Evolutionary conservation across 1,140 invertebrate genomes (phyloP).

Genomic region (Ctenoplectra terminalis): DNA sequence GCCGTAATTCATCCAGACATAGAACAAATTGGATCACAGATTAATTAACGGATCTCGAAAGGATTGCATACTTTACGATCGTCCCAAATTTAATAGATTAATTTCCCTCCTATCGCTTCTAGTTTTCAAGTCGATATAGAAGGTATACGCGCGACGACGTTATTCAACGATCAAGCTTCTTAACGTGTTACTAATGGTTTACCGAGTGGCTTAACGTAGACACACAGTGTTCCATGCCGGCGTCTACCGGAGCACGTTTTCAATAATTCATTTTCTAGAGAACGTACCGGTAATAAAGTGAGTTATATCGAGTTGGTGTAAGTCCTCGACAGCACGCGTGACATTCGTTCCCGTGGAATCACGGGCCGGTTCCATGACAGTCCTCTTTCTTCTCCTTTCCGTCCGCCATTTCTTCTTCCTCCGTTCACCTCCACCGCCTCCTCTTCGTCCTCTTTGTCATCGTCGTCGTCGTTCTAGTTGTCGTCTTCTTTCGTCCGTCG

Average conservation of each 20-base stretch:
- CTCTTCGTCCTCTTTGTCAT: neutral
- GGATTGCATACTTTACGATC: neutral
- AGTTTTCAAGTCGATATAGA: neutral
- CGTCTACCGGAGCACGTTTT: constrained; percentile 43
- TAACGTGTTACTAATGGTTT: constrained; percentile 34
- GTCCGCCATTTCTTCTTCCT: neutral
- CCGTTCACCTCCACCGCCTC: neutral
- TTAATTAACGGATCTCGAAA: neutral
- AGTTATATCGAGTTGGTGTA: constrained; percentile 54
- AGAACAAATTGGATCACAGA: neutral
- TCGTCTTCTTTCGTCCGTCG: constrained; percentile 44
- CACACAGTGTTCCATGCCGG: neutral
- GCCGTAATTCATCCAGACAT: neutral
- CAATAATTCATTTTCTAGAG: constrained; percentile 56
- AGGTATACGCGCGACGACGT: neutral
- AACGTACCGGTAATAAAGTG: constrained; percentile 60
- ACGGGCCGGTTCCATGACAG: constrained; percentile 11
- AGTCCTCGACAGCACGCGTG: constrained; percentile 47
- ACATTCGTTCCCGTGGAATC: constrained; percentile 51
- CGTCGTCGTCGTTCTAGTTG: constrained; percentile 30
- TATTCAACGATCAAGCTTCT: constrained; percentile 1
- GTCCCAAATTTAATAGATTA: neutral
- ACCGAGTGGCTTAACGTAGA: constrained; percentile 12
- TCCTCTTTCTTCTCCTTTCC: neutral
- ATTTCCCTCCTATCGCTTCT: neutral